phyloP scores from a whole-genome alignment of 2,888 invertebrate genomes.

The Chloroclysta siterata region DNA sequence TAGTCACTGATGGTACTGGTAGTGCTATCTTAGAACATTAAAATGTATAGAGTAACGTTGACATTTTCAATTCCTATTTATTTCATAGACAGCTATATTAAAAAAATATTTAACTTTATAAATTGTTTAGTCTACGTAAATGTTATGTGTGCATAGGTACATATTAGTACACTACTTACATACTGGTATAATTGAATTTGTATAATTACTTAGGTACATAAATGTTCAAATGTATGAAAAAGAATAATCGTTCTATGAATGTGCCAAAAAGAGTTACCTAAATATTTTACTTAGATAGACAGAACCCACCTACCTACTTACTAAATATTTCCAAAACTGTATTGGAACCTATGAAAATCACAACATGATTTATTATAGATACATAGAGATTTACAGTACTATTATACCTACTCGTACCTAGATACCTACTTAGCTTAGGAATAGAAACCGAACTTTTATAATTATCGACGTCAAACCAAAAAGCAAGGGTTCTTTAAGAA shows the following conservation, averaged over 20 bases:
- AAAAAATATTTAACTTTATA: neutral
- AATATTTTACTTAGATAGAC: conserved; percentile 10
- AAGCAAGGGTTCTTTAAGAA: no score
- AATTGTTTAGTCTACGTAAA: neutral
- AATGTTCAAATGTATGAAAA: conserved; percentile 1
- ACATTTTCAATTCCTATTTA: neutral
- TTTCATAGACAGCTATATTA: neutral
- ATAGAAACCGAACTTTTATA: no score
- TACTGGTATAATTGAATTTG: neutral
- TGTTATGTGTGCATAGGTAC: neutral
- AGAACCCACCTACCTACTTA: conserved; percentile 1
- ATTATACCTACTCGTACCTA: neutral
- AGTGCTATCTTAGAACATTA: neutral
- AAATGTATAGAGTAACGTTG: neutral
- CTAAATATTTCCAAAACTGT: neutral
- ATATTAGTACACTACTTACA: neutral
- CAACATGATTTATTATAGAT: no score
- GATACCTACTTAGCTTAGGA: no score
- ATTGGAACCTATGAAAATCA: neutral
- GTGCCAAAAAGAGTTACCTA: conserved; percentile 20
- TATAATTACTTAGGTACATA: neutral
- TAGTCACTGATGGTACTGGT: neutral
- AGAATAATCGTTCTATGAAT: conserved; percentile 2
- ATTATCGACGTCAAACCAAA: no score
- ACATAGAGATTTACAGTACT: no score